Base-by-base conservation (phyloP, 2,797 vertebrate genomes). In the Rhinogobio ventralis region DNA sequence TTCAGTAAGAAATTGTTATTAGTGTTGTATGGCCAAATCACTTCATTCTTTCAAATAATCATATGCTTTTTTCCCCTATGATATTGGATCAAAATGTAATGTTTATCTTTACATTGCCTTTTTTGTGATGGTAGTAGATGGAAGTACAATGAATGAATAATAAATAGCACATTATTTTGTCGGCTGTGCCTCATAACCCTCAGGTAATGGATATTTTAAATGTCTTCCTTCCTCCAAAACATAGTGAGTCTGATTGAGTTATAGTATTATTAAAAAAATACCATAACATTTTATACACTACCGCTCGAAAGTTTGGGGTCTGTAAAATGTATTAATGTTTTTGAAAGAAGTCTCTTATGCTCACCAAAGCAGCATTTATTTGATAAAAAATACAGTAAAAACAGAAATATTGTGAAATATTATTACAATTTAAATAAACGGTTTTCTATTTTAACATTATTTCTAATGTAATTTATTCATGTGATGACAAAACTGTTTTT, bases 131-230 rank as follows among this genome's bases (percentile, higher is more conserved):
- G 25, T 8, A 64, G 13, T 19, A 62, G n/a, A 28, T 42, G 8
- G 25, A 77, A 25, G 23, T 19, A 28, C 19, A 45, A 60, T 42
- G 42, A 42, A 60, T 60, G n/a, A 60, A 57, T 60, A 60, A 60
- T 75, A 55, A 55, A 36, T n/a, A 36, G 28, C 0, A 7, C 11
- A 57, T 57, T 39, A 55, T 75, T 55, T 36, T 75, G 30, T 57
- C 13, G 3, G 30, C 49, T 53, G 28, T 55, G 30, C 11, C 11
- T 55, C 49, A 53, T 75, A 36, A 75, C 49, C 28, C 51, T 15
- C 7, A 53, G 51, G 73, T 75, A 75, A 75, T 36, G 49, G 49
- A 53, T 33, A 73, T 30, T 73, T 49, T 73, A 49, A 73, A 72
- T 14, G 3, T 46, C 20, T 71, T 25, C n/a, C 42, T 72, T 72